These are phyloP conservation scores for Pluvialis apricaria DNA, from an alignment of 2,113 vertebrate species.

Conservation along the genomic window DNA sequence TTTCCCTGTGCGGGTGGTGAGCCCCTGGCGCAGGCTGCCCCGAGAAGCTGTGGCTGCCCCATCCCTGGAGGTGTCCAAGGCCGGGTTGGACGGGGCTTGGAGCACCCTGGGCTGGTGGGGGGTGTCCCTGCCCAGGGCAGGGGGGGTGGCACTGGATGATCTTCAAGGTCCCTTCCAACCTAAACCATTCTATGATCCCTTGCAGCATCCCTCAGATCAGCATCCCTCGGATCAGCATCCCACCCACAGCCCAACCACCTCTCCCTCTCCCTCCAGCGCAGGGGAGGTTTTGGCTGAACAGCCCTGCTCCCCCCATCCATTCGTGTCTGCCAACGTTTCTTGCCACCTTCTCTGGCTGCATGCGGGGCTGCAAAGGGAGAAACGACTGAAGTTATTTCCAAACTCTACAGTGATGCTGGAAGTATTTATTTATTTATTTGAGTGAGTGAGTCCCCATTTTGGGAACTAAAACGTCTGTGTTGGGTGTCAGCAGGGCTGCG, in stretches of 20 bases:
- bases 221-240: background rate
- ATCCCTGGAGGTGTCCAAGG: too few species aligned
- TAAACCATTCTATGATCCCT: too few species aligned
- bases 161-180: too few species aligned
- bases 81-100: too few species aligned
- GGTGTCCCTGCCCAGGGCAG: too few species aligned
- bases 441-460: rapidly evolving
- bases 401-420: rapidly evolving
- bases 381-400: rapidly evolving
- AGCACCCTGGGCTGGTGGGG: too few species aligned
- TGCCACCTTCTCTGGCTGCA: background rate
- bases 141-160: too few species aligned
- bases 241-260: rapidly evolving
- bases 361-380: background rate
- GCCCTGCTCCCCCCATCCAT: rapidly evolving
- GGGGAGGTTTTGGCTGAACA: background rate
- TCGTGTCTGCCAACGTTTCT: rapidly evolving
- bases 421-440: background rate
- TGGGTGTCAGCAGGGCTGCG: background rate
- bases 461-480: background rate
- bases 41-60: too few species aligned
- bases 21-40: too few species aligned
- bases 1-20: too few species aligned
- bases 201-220: too few species aligned
- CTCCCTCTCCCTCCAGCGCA: background rate